Percentiles rank a stretch among this genome's conserved stretches.
These are phyloP conservation scores for Panthera leo DNA, from an alignment of 2,113 vertebrate genomes.

Conservation along the genomic window DNA sequence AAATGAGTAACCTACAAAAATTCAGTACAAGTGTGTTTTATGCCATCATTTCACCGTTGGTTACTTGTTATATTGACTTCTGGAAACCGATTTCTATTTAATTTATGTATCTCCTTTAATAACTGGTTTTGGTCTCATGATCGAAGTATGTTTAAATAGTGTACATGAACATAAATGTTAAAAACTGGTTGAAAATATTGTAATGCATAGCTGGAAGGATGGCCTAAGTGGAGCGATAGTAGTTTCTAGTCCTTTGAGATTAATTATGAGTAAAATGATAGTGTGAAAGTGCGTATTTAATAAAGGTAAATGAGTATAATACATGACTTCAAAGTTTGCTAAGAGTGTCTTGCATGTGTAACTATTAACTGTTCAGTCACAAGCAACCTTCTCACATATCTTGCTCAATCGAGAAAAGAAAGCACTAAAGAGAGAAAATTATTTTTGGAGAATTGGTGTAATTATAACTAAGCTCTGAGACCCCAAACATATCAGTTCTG, in stretches of 20 bases:
- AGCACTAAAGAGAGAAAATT: not conserved
- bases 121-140: not conserved
- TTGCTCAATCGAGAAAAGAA: not conserved
- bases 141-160: not conserved
- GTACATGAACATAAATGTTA: not conserved
- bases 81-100: not conserved
- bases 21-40: not conserved
- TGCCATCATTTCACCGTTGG: not conserved
- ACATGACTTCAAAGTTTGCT: not conserved
- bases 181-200: not conserved
- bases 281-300: not conserved
- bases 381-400: not conserved
- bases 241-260: not conserved
- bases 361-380: not conserved
- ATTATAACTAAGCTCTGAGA: not conserved
- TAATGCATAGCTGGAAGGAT: not conserved
- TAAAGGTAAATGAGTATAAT: not conserved
- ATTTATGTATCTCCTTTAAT: not conserved
- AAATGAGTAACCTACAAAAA: not conserved
- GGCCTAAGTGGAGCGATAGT: not conserved
- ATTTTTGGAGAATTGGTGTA: not conserved
- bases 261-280: not conserved
- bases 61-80: not conserved
- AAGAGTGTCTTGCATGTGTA: not conserved
- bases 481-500: not conserved